Evolutionary conservation across 2,797 vertebrate genomes (phyloP), one percentile per base, ranked within the genome.

Genomic region (Falco concolor): DNA sequence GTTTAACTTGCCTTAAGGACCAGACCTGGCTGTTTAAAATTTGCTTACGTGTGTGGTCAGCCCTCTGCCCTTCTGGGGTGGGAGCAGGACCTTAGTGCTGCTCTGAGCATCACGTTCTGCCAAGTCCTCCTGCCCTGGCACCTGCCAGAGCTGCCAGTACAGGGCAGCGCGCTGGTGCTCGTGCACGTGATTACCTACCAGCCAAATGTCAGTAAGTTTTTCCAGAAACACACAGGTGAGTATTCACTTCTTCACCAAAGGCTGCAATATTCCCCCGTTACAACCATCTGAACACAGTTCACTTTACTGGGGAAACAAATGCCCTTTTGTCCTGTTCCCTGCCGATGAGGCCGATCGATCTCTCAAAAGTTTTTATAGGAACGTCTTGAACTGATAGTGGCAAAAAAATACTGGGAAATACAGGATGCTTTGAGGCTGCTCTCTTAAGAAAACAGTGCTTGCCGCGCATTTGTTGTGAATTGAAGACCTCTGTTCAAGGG

Each of bases 111-210:
- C 69, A 8, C 3, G 2, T 61, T 84, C 45, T 84, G 53, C 57
- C 28, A 8, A 7, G 18, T 74, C 56, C 40, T 77, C 25, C 47
- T 90, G 61, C 32, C 32, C 22, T 9, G 1, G 12, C 47, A 64
- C 59, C 56, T 54, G 49, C 27, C 28, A 38, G 57, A 74, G 2
- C 60, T n/a, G 24, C 53, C 5, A 4, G 40, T 52, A 1, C 18
- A 6, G 73, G 49, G 40, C 73, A 28, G 6, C 17, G 18, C 36
- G 4, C 47, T 2, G 2, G 6, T 28, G 36, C 52, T 54, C 0
- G 0, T 56, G 30, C 54, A n/a, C 2, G 0, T 50, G 5, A 0
- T 42, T 27, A 11, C 7, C 45, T 59, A 9, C 17, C n/a, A 30
- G 56, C 28, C 24, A 79, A 60, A 53, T 45, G 30, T 47, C 81